Base-by-base conservation (phyloP, 2,113 vertebrate genomes). In the Trematocara macrostoma region DNA sequence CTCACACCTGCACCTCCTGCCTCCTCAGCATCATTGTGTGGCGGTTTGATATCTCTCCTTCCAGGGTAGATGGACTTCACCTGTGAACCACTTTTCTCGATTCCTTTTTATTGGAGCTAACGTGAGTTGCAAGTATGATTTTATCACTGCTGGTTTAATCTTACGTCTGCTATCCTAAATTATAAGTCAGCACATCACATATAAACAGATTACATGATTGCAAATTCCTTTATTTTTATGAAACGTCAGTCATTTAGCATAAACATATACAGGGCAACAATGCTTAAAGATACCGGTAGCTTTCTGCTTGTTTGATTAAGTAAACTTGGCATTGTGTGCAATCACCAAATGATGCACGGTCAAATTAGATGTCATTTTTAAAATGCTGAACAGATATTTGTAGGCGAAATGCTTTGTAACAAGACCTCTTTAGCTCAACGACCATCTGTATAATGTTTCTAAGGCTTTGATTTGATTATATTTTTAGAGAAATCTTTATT, bases 1-100 rank as follows among this genome's bases (percentile, higher is more conserved):
- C 71, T 83, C 86, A 67, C 92, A 93, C 92, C 94, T 93, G 92
- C 40, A 45, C 49, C 71, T 85, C 51, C 92, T 79, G 80, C 71
- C 74, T 86, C 76, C 79, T 89, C 83, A 67, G 47, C 90, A 88
- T 67, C 81, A 55, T 23, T 55, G 40, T 83, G 20, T 64, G 67
- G 14, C 49, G 15, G 35, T 81, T 78, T 81, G 9, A 40, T 5
- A 15, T 45, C 42, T 78, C 15, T 74, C 2, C 78, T 34, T 8
- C 14, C 20, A 35, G 84, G 88, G 87, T 49, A 85, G 47, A 90
- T 88, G 87, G 91, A 94, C 79, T 87, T 89, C 71, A 82, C 38
- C 78, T 79, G 31, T 71, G 78, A 53, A 79, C 16, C 20, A 20
- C 55, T 38, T 76, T 38, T 45, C 2, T 52, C 40, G 6, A 26